Conservation (phyloP, 2,888 invertebrate genomes). For the Calameuta filiformis region DNA sequence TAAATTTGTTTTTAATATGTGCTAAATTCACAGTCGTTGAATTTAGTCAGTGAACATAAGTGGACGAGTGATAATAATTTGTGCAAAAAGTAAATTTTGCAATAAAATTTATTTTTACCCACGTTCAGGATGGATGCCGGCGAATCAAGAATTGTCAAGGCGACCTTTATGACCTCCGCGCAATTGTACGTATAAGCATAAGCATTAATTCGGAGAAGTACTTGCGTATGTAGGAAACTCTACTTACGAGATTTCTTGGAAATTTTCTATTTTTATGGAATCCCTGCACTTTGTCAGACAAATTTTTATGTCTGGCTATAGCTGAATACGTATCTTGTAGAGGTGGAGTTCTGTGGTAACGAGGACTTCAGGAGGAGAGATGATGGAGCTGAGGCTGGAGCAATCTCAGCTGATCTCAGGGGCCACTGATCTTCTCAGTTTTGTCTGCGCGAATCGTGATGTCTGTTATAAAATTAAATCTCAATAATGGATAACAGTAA, state of each 20-base stretch:
- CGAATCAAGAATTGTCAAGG: background rate
- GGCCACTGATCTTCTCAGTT: constrained; percentile 4
- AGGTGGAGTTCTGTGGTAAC: background rate
- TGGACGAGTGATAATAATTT: background rate
- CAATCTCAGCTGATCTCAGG: constrained; percentile 20
- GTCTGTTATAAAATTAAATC: background rate
- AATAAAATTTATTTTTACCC: background rate
- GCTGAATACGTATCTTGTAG: background rate
- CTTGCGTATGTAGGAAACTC: background rate
- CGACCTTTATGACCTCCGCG: background rate
- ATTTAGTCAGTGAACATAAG: background rate
- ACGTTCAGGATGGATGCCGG: background rate
- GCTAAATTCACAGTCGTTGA: background rate
- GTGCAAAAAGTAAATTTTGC: background rate
- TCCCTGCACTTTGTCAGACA: background rate
- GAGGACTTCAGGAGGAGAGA: constrained; percentile 2
- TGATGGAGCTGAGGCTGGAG: constrained; percentile 6
- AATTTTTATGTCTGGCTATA: background rate
- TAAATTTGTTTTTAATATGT: background rate
- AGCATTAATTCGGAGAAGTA: background rate
- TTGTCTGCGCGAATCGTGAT: constrained; percentile 6
- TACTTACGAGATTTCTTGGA: background rate
- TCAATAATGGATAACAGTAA: background rate
- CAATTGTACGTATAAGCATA: background rate
- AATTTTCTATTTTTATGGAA: background rate